phyloP scores from a whole-genome alignment of 2,113 vertebrate genomes.

The Podiceps cristatus region DNA sequence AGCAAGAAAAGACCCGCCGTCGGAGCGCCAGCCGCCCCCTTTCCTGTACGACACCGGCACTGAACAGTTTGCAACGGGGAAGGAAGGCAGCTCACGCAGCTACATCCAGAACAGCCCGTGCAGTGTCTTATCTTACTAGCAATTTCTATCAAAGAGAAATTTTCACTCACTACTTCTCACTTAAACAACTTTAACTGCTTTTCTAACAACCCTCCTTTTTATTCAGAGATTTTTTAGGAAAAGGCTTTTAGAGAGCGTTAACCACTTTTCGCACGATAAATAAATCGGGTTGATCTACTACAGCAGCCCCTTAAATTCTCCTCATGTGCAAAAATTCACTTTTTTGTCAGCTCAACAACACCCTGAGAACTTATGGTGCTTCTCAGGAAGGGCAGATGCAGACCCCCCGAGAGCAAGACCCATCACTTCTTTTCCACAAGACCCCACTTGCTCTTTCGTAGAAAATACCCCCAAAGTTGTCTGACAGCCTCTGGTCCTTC shows the following conservation, averaged over 20 bases:
- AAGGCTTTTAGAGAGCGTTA: neutral
- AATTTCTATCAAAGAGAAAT: neutral
- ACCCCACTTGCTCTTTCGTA: neutral
- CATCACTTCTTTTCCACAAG: neutral
- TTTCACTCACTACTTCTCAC: neutral
- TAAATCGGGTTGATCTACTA: neutral
- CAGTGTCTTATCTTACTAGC: neutral
- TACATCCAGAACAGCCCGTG: neutral
- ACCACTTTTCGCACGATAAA: rapidly evolving
- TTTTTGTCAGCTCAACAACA: neutral
- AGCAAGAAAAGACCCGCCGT: neutral
- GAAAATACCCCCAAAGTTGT: neutral
- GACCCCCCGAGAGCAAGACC: neutral
- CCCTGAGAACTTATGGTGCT: neutral
- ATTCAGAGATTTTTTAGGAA: neutral
- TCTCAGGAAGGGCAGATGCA: neutral
- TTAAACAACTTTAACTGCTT: neutral
- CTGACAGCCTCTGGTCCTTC: neutral
- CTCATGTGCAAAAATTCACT: neutral
- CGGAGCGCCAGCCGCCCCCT: rapidly evolving
- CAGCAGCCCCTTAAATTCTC: neutral
- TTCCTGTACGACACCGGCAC: neutral
- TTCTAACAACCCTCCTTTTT: neutral
- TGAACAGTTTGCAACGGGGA: rapidly evolving
- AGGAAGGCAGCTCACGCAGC: rapidly evolving